These are phyloP conservation scores for Trematomus bernacchii DNA, from an alignment of 2,797 vertebrate genomes.

Conservation along the genomic window DNA sequence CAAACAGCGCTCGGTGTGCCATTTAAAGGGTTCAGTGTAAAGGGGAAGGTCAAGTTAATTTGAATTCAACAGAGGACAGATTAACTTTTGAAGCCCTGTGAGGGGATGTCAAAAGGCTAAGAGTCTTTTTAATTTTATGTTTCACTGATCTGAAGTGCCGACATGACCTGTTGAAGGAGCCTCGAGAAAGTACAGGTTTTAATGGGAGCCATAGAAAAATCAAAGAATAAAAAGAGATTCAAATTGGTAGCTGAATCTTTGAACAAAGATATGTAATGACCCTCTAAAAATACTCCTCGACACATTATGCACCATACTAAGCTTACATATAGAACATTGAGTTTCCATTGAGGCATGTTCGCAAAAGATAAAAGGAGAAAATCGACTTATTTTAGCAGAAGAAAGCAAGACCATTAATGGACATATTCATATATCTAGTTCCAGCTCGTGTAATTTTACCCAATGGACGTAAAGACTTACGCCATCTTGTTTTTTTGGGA, in stretches of 20 bases:
- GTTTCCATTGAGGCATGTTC: no score
- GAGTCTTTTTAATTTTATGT: constrained; percentile 76
- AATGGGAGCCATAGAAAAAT: not conserved
- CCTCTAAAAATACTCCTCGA: not conserved
- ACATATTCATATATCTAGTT: not conserved
- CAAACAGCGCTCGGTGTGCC: constrained; percentile 50
- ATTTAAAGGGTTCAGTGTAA: constrained; percentile 58
- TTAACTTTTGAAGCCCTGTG: constrained; percentile 68
- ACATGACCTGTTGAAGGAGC: constrained; percentile 61
- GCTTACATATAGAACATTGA: not conserved
- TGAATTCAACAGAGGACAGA: constrained; percentile 69
- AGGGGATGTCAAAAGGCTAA: constrained; percentile 64
- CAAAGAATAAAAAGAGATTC: not conserved
- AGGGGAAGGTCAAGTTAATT: constrained; percentile 73
- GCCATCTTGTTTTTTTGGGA: no score
- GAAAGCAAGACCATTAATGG: not conserved
- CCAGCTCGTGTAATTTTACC: not conserved
- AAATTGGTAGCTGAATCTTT: constrained; percentile 3
- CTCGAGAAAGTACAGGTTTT: constrained; percentile 20
- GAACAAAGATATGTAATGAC: not conserved
- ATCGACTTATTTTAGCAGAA: not conserved
- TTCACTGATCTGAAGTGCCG: constrained; percentile 52
- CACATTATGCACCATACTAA: not conserved
- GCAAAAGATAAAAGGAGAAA: not conserved
- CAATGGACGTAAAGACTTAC: no score